Evolutionary conservation across 2,113 vertebrate species (phyloP), one percentile per base, ranked within the genome.

Genomic region (Barnardius zonarius): DNA sequence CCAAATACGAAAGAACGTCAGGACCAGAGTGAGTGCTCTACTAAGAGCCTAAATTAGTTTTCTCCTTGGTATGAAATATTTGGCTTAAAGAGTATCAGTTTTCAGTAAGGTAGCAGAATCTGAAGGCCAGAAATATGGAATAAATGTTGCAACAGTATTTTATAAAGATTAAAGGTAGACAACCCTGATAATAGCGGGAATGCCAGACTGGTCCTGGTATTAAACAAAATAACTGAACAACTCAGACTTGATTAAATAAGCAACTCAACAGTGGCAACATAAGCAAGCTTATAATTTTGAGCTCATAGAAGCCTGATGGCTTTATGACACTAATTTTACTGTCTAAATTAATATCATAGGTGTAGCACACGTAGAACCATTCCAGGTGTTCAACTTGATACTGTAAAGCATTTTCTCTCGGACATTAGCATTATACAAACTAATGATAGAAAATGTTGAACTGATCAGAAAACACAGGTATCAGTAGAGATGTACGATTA

Each of bases 91-190:
- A 75, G 11, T 72, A 91, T 46, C 73, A 81, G 28, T 35, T 92
- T 91, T 87, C 78, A 89, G 69, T 46, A 92, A 62, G 37, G 55
- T 24, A 82, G 69, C 19, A 54, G 52, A 72, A 82, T 84, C 46
- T 87, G 81, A 87, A 95, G 84, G 81, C 82, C 39, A 90, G 44
- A 90, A 91, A 90, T 73, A 61, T 6, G 35, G 76, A 79, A 92
- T 28, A 94, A 93, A 90, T 76, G n/a, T 78, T 79, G 67, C 43
- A 64, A 55, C 17, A 59, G 28, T 94, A 90, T 94, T 95, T 96
- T 85, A 39, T 39, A 52, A 77, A 81, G 48, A 90, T 79, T 90
- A 68, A 94, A 95, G 15, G 35, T 84, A 75, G 81, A 83, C 64
- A 92, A 41, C 12, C 12, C 16, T 1, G 4, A 39, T 87, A 89